Percentiles rank a stretch among this genome's conserved stretches.
These are phyloP conservation scores for Molossus alvarezi DNA, from an alignment of 2,797 vertebrate genomes.

Conservation along the genomic window DNA sequence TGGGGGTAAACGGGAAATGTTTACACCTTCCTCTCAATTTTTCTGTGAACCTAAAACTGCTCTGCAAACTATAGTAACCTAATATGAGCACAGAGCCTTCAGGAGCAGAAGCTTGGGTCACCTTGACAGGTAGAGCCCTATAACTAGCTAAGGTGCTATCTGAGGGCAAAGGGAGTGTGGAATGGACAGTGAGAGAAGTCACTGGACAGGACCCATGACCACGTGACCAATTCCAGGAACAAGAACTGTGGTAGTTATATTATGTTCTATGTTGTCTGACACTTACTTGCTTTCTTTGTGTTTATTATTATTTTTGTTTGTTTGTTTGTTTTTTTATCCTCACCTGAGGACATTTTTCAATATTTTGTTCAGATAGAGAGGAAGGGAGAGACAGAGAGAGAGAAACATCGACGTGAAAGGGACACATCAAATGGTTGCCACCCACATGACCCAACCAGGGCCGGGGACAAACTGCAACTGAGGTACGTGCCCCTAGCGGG, in stretches of 20 bases:
- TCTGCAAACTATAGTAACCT: background rate
- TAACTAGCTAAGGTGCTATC: background rate
- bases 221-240: background rate
- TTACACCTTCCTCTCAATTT: background rate
- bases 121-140: background rate
- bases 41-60: background rate
- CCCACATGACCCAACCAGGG: too few relatives aligned
- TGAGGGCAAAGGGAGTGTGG: background rate
- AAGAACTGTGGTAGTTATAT: background rate
- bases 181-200: background rate
- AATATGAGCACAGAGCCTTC: background rate
- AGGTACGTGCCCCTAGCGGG: too few relatives aligned
- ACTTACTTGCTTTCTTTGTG: background rate
- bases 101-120: background rate
- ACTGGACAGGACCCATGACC: background rate
- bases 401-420: too few relatives aligned
- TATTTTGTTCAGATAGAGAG: too few relatives aligned
- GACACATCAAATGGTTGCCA: too few relatives aligned
- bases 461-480: too few relatives aligned
- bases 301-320: background rate
- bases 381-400: too few relatives aligned
- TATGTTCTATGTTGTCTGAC: slow-evolving; percentile 9
- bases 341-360: too few relatives aligned
- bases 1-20: background rate
- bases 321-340: too few relatives aligned